These are phyloP conservation scores for Trichogramma pretiosum DNA, from an alignment of 1,140 invertebrate genomes.

Conservation along the genomic window DNA sequence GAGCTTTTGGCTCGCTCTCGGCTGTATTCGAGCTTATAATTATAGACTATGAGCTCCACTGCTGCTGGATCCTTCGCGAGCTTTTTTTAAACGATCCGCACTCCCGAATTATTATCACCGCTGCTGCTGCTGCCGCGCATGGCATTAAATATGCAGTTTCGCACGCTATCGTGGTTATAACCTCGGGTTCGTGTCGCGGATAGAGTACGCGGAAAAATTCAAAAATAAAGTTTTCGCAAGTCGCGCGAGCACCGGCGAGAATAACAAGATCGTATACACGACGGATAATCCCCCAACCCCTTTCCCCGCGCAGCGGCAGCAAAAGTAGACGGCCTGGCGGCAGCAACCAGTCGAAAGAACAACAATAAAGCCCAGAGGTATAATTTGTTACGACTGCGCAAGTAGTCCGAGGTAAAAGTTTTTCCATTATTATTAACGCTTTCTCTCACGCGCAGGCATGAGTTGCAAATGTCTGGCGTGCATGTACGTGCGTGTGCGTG, in stretches of 20 bases:
- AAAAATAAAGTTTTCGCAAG: background rate
- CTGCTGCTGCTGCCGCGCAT: no score
- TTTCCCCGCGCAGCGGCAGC: slow-evolving; percentile 6
- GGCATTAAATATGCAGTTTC: no score
- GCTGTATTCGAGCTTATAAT: no score
- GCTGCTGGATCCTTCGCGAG: no score
- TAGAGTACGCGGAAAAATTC: background rate
- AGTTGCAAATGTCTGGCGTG: slow-evolving; percentile 5
- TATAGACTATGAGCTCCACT: no score
- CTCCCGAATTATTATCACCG: no score
- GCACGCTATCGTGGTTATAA: no score
- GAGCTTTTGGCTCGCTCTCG: no score
- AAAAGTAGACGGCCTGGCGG: no score
- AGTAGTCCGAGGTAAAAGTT: slow-evolving; percentile 19
- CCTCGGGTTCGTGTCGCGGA: background rate
- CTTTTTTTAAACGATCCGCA: no score
- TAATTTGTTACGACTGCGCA: slow-evolving; percentile 29
- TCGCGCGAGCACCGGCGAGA: slow-evolving; percentile 3
- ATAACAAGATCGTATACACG: slow-evolving; percentile 2
- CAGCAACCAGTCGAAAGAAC: no score
- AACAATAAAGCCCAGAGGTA: slow-evolving; percentile 32
- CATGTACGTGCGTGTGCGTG: background rate
- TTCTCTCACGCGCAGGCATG: slow-evolving; percentile 7
- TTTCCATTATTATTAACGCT: slow-evolving; percentile 35
- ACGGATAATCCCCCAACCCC: slow-evolving; percentile 6